phyloP scores from a whole-genome alignment of 2,113 vertebrate genomes.

The Hypomesus transpacificus region DNA sequence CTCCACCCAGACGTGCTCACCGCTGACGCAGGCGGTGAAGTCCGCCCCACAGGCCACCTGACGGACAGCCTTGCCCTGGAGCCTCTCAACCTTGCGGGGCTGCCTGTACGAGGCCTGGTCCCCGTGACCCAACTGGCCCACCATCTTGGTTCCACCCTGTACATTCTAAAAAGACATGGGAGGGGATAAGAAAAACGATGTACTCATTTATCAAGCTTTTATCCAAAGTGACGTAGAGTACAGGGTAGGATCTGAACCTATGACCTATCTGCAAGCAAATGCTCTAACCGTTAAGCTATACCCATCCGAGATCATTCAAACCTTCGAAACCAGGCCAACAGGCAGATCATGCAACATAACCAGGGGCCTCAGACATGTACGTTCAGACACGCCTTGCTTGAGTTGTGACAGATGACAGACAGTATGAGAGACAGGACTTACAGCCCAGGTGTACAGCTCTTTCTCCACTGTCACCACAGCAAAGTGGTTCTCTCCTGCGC shows the following conservation, averaged over 20 bases:
- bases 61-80: constrained; percentile 90
- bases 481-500: constrained; percentile 94
- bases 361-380: background rate
- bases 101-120: constrained; percentile 96
- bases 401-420: too few species aligned
- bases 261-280: too few species aligned
- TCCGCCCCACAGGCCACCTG: constrained; percentile 95
- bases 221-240: too few species aligned
- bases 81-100: constrained; percentile 89
- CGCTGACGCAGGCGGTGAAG: constrained; percentile 92
- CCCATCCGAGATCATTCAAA: too few species aligned
- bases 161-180: constrained; percentile 77
- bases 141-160: constrained; percentile 93
- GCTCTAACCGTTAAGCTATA: too few species aligned
- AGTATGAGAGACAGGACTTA: too few species aligned
- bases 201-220: too few species aligned
- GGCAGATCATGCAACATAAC: too few species aligned
- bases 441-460: constrained; percentile 98
- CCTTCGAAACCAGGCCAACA: too few species aligned
- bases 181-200: constrained; percentile 1
- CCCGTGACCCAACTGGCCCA: constrained; percentile 93
- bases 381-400: background rate
- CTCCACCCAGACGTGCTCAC: constrained; percentile 61
- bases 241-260: too few species aligned
- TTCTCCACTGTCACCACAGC: constrained; percentile 98